Percentiles rank a stretch among this genome's conserved stretches.
phyloP scores from a whole-genome alignment of 2,113 vertebrate species.

The Catharus bicknelli region DNA sequence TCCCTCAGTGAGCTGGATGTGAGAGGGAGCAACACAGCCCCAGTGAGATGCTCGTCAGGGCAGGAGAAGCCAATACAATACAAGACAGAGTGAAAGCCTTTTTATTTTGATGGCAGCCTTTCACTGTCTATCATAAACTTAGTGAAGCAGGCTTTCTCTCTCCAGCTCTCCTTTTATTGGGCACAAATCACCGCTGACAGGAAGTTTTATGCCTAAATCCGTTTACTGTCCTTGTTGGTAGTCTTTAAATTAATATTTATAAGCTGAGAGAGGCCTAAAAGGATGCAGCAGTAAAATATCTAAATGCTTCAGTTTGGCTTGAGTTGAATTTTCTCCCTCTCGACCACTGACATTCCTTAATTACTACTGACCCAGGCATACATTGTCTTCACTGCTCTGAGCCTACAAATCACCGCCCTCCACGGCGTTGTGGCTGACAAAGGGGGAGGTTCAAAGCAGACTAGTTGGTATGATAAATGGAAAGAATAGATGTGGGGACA shows the following conservation, averaged over 20 bases:
- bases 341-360: conserved; percentile 76
- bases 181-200: conserved; percentile 81
- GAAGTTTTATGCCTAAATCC: conserved; percentile 84
- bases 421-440: conserved; percentile 41
- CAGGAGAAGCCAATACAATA: conserved; percentile 29
- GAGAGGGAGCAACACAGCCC: conserved; percentile 31
- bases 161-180: conserved; percentile 76
- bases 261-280: conserved; percentile 75
- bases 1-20: background rate
- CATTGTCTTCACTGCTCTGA: conserved; percentile 4
- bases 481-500: background rate
- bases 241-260: conserved; percentile 89
- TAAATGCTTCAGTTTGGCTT: conserved; percentile 72
- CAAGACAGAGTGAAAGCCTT: conserved; percentile 53
- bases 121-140: conserved; percentile 81
- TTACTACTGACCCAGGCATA: conserved; percentile 70
- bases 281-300: conserved; percentile 76
- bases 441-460: conserved; percentile 18
- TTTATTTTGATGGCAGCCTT: conserved; percentile 73
- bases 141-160: conserved; percentile 74
- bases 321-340: conserved; percentile 68
- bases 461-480: conserved; percentile 21
- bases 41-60: conserved; percentile 4
- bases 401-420: conserved; percentile 69
- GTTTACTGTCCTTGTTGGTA: conserved; percentile 83